Percentiles rank a stretch among this genome's conserved stretches.
These are phyloP conservation scores for Caradrina clavipalpis DNA, from an alignment of 2,888 invertebrate genomes.

Conservation along the genomic window DNA sequence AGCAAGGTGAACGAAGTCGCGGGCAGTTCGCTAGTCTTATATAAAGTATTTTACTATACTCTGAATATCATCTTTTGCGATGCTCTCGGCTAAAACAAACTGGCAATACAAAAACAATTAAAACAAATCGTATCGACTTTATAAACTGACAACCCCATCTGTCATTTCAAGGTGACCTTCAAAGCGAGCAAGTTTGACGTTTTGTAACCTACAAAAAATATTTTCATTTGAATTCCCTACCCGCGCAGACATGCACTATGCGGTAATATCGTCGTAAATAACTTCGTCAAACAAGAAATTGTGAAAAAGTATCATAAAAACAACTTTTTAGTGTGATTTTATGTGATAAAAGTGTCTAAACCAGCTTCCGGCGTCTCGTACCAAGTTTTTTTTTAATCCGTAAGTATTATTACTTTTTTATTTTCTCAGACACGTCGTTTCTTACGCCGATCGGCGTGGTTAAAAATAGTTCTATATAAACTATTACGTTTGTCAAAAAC, in stretches of 20 bases:
- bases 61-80: neutral
- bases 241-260: conserved; percentile 84
- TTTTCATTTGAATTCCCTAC: conserved; percentile 85
- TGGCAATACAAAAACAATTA: conserved; percentile 8
- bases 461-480: conserved; percentile 74
- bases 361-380: conserved; percentile 46
- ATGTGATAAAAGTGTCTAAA: conserved; percentile 78
- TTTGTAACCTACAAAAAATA: conserved; percentile 79
- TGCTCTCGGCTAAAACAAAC: neutral
- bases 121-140: conserved; percentile 4
- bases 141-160: conserved; percentile 54
- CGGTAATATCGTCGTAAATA: conserved; percentile 74
- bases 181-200: conserved; percentile 81
- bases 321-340: conserved; percentile 78
- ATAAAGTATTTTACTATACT: too few species aligned
- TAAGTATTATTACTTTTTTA: conserved; percentile 75
- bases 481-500: conserved; percentile 24
- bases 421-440: conserved; percentile 65
- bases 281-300: conserved; percentile 66
- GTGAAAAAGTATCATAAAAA: conserved; percentile 68
- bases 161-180: conserved; percentile 90
- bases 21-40: too few species aligned
- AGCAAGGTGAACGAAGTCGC: too few species aligned
- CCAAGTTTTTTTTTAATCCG: conserved; percentile 69
- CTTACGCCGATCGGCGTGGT: conserved; percentile 69